Base-by-base conservation (phyloP, 1,140 invertebrate species). In the Drosophila murphyi region DNA sequence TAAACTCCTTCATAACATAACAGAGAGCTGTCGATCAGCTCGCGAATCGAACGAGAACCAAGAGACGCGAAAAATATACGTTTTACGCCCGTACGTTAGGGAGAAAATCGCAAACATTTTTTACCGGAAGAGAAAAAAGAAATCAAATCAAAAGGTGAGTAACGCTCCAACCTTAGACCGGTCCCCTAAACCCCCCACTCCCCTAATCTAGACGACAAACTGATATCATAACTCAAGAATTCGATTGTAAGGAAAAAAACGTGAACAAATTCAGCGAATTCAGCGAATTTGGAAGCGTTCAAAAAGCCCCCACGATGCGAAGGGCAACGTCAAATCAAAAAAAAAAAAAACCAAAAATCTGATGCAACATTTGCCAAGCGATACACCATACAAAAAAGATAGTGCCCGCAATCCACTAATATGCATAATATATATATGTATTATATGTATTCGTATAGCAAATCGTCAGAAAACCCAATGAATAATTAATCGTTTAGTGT, bases 1-100 rank as follows among this genome's bases (percentile, higher is more conserved):
- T 91, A 85, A 91, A 92, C 86, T 92, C 91, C 41, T 91, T 91
- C 72, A 91, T 91, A 91, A 91, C 88, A 91, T 91, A 89, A 90
- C 86, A 83, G 60, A 60, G 50, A 73, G 77, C 80, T 72, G 34
- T 43, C 32, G 48, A 57, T 34, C 48, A 37, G 57, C 59, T 64
- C 60, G 55, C 65, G 47, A 48, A 55, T 45, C 63, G 35, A 51
- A 32, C 59, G 54, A 73, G 55, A 54, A 74, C 20, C 35, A 8
- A 61, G 32, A 60, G 55, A 76, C 60, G 62, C 65, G 71, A 71
- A 31, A 65, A 57, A 43, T 37, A 57, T 34, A 43, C 74, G 59
- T 57, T 56, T 51, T 74, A 72, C 41, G 62, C 51, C 60, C 55
- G 60, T 70, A 69, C 75, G 76, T 87, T 79, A 79, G 78, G 71